phyloP scores from a whole-genome alignment of 2,113 vertebrate species.

The Antidorcas marsupialis region DNA sequence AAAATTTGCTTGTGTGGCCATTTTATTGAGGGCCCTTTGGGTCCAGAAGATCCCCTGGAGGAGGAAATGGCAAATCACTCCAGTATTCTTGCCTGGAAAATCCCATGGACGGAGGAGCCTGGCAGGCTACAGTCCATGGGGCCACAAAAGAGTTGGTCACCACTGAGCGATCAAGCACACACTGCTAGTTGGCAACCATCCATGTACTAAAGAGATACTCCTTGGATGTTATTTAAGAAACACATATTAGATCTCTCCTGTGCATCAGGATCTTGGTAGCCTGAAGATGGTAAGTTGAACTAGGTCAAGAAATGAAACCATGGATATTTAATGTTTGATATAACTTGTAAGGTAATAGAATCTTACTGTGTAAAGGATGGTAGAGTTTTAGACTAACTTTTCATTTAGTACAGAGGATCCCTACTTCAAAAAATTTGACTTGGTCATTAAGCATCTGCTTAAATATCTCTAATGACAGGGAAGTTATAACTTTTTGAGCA shows the following conservation, averaged over 20 bases:
- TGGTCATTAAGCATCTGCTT: slow-evolving; percentile 1
- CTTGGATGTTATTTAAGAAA: background rate
- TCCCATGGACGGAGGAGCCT: background rate
- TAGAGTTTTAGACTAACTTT: background rate
- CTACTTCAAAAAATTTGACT: background rate
- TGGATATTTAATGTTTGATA: background rate
- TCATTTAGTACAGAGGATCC: background rate
- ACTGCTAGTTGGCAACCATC: background rate
- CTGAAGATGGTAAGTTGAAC: background rate
- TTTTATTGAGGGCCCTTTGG: background rate
- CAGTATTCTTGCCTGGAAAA: background rate
- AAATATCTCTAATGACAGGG: background rate
- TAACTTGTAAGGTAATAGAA: slow-evolving; percentile 24
- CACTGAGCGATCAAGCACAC: background rate
- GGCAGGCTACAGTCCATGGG: background rate
- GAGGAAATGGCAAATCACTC: background rate
- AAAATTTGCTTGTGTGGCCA: background rate
- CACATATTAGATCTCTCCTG: background rate
- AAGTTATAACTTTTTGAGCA: background rate
- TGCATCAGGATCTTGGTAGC: background rate
- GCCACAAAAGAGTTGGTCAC: background rate
- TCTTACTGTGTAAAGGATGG: background rate
- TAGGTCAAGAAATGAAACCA: slow-evolving; percentile 13
- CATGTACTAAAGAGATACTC: background rate
- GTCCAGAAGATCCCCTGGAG: background rate